phyloP scores from a whole-genome alignment of 2,113 vertebrate species.

The Naja naja region DNA sequence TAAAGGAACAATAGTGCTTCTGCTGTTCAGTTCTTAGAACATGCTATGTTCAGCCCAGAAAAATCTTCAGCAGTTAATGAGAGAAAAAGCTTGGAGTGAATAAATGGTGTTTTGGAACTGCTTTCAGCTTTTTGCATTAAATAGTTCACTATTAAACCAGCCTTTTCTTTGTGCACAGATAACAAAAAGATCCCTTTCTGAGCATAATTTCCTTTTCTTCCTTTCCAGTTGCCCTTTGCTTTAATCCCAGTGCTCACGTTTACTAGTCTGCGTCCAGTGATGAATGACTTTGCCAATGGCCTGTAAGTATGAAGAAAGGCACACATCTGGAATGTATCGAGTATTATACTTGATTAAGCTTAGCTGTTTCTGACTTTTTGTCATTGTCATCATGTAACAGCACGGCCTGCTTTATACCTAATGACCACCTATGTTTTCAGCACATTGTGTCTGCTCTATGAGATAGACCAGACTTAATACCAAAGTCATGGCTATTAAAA shows the following conservation, averaged over 20 bases:
- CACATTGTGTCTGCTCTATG: background rate
- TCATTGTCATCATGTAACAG: background rate
- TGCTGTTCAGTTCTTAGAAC: background rate
- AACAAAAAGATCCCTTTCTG: background rate
- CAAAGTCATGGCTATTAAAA: background rate
- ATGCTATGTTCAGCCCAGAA: background rate
- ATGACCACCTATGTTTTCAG: background rate
- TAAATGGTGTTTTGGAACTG: background rate
- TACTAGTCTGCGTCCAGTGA: conserved; percentile 87
- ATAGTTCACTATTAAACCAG: background rate
- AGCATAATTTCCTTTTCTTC: background rate
- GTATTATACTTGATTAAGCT: background rate
- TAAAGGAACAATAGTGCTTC: background rate
- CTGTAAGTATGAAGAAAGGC: conserved; percentile 78
- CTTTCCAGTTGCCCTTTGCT: conserved; percentile 88
- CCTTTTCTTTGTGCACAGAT: background rate
- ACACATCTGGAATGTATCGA: background rate
- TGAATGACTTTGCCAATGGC: conserved; percentile 90
- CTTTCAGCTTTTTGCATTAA: background rate
- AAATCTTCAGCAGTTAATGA: background rate
- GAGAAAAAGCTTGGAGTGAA: background rate
- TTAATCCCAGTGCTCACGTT: conserved; percentile 94
- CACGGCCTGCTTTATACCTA: background rate
- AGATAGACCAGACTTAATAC: background rate
- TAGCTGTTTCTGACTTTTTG: background rate